Conservation (phyloP, 2,113 vertebrate species). For the Otolemur garnettii region DNA sequence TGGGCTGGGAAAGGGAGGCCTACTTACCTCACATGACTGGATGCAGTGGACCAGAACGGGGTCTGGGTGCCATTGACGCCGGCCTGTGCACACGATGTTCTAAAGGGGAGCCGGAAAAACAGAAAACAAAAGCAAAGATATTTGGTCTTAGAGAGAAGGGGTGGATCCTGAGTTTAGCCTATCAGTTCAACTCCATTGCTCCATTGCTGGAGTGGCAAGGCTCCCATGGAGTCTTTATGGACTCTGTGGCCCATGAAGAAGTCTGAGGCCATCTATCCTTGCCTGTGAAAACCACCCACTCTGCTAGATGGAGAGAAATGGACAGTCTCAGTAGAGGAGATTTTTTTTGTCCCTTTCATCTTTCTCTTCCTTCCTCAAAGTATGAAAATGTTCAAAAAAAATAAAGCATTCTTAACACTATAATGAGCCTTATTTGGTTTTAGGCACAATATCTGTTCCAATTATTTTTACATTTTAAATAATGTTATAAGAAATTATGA, state of each 20-base stretch:
- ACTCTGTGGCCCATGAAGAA: accelerated
- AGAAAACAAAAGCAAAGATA: background rate
- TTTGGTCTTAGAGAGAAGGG: background rate
- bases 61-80: conserved; percentile 94
- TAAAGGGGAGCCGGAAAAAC: conserved; percentile 79
- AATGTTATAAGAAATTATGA: background rate
- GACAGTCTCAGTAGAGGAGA: background rate
- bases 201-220: background rate
- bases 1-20: too few relatives aligned
- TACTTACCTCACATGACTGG: conserved; percentile 96
- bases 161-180: background rate
- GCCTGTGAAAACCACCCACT: background rate
- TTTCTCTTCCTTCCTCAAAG: background rate
- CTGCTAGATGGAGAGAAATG: too few relatives aligned
- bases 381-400: background rate
- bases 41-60: conserved; percentile 94
- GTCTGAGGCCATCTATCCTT: background rate
- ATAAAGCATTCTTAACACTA: background rate
- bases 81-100: conserved; percentile 96
- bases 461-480: conserved; percentile 46
- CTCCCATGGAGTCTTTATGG: too few relatives aligned
- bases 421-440: background rate
- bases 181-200: too few relatives aligned
- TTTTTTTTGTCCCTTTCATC: background rate
- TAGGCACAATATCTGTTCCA: background rate